Conservation (phyloP, 2,888 invertebrate genomes). For the Polydrusus tereticollis region DNA sequence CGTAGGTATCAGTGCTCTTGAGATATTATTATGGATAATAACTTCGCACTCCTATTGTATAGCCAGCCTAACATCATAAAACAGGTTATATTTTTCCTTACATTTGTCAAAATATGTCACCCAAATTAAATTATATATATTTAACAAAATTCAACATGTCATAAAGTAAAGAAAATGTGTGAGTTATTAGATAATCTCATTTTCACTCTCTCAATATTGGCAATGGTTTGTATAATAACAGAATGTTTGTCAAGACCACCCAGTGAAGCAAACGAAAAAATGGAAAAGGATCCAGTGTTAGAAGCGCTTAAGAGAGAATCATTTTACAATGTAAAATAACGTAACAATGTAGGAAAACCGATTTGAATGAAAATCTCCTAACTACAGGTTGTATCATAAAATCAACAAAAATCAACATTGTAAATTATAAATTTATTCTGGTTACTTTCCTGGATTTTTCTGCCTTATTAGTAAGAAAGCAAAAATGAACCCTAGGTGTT, state of each 20-base stretch:
- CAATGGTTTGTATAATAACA: conserved; percentile 29
- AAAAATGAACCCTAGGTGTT: no score
- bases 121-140: neutral
- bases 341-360: neutral
- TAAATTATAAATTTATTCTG: no score
- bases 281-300: neutral
- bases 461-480: no score
- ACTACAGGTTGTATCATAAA: neutral
- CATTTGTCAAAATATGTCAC: neutral
- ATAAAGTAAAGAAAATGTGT: conserved; percentile 20
- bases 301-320: conserved; percentile 9
- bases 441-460: no score
- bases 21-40: no score
- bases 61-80: neutral
- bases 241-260: conserved; percentile 20
- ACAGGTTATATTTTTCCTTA: neutral
- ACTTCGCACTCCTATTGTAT: no score
- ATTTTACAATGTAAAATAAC: neutral
- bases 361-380: neutral
- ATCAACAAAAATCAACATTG: no score
- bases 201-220: conserved; percentile 28
- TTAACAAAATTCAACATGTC: neutral
- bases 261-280: neutral
- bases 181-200: conserved; percentile 27
- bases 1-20: no score